phyloP scores from a whole-genome alignment of 1,140 invertebrate genomes.

The Magallana gigas region DNA sequence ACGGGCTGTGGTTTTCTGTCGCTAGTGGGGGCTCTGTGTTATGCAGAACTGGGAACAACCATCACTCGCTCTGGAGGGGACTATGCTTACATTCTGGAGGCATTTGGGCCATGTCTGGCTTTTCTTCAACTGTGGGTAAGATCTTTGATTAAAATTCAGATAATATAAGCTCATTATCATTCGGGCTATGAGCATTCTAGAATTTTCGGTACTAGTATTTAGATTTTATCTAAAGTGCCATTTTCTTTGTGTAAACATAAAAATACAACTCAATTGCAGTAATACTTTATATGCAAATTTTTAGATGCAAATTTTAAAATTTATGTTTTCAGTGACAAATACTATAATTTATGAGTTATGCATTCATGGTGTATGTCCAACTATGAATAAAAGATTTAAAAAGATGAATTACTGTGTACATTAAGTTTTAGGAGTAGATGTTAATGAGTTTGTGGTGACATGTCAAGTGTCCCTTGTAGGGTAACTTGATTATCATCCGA shows the following conservation, averaged over 20 bases:
- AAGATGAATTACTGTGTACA: too few relatives aligned
- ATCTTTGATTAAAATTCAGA: not conserved
- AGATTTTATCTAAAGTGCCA: not conserved
- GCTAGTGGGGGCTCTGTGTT: conserved; percentile 69
- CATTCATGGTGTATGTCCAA: too few relatives aligned
- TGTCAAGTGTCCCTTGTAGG: not conserved
- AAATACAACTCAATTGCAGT: not conserved
- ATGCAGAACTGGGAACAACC: conserved; percentile 73
- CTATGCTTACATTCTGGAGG: conserved; percentile 72
- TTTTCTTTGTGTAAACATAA: not conserved
- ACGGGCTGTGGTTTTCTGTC: conserved; percentile 86
- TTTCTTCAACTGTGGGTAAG: conserved; percentile 92
- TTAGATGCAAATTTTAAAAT: too few relatives aligned
- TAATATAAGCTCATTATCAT: not conserved
- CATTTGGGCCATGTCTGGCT: conserved; percentile 83
- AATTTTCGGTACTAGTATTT: not conserved
- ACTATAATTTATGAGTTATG: too few relatives aligned
- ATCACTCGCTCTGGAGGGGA: conserved; percentile 73
- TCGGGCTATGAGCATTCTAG: not conserved
- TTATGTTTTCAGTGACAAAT: too few relatives aligned
- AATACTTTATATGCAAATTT: too few relatives aligned
- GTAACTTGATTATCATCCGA: conserved; percentile 83
- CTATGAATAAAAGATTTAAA: too few relatives aligned
- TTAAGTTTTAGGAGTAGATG: too few relatives aligned
- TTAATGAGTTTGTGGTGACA: too few relatives aligned